phyloP scores from a whole-genome alignment of 2,888 invertebrate species.

The Eupeodes latifasciatus region DNA sequence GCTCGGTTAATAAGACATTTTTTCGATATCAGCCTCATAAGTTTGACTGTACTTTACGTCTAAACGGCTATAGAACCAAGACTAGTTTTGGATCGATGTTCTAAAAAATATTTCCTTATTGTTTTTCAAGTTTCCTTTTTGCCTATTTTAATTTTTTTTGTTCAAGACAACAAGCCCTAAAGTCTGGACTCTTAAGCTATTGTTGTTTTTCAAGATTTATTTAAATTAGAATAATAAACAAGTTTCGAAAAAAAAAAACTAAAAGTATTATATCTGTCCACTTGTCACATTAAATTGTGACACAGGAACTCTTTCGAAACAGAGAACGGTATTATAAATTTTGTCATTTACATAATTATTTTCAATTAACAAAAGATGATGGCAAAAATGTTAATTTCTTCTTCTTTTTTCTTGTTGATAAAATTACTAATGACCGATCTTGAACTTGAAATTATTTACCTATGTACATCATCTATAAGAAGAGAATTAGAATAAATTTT shows the following conservation, averaged over 20 bases:
- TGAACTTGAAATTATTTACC: slow-evolving; percentile 22
- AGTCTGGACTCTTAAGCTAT: no score
- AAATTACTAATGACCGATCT: slow-evolving; percentile 16
- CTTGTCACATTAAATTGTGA: background rate
- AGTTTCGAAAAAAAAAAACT: background rate
- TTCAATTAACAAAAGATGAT: background rate
- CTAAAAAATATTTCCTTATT: no score
- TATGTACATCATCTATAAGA: background rate
- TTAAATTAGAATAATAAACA: background rate
- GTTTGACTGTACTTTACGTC: no score
- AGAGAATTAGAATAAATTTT: background rate
- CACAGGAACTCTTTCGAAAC: background rate
- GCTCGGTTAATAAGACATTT: no score
- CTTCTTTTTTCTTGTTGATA: background rate
- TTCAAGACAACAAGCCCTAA: no score
- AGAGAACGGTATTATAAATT: background rate
- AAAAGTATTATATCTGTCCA: background rate
- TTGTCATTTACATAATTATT: slow-evolving; percentile 12
- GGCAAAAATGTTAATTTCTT: background rate
- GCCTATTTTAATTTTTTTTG: no score
- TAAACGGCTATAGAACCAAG: no score
- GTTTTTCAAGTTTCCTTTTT: no score
- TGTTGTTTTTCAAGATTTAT: no score
- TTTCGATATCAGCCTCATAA: no score
- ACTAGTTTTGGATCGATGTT: no score